phyloP scores from a whole-genome alignment of 2,797 vertebrate genomes.

The Corythornis leucogaster region DNA sequence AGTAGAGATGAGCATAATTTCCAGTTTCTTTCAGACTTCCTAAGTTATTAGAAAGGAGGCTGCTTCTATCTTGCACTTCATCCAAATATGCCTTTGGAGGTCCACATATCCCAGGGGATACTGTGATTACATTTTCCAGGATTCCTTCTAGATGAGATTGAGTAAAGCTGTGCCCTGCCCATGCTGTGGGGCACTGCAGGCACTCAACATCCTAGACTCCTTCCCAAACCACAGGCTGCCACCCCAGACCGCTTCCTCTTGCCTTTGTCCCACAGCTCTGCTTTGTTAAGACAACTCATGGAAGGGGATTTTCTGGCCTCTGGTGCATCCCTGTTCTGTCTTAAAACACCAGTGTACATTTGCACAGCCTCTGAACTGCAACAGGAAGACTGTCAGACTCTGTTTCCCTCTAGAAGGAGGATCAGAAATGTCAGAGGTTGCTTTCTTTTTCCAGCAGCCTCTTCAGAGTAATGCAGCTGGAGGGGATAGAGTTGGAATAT shows the following conservation, averaged over 20 bases:
- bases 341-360: neutral
- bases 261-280: fast-evolving
- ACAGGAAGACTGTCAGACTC: neutral
- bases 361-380: neutral
- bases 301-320: neutral
- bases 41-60: conserved; percentile 11
- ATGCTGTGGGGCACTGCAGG: neutral
- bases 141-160: conserved; percentile 26
- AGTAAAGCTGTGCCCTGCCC: neutral
- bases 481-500: neutral
- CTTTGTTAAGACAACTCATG: neutral
- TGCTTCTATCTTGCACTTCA: neutral
- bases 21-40: neutral
- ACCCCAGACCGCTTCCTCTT: neutral
- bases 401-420: neutral
- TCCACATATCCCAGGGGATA: conserved; percentile 35
- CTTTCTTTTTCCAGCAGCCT: neutral
- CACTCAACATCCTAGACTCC: neutral
- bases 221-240: neutral
- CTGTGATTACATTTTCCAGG: neutral
- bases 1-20: neutral
- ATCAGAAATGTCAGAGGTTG: neutral
- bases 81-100: conserved; percentile 28
- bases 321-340: neutral
- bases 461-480: neutral